These are phyloP conservation scores for Cavia porcellus DNA, from an alignment of 2,113 vertebrate genomes.

Conservation along the genomic window DNA sequence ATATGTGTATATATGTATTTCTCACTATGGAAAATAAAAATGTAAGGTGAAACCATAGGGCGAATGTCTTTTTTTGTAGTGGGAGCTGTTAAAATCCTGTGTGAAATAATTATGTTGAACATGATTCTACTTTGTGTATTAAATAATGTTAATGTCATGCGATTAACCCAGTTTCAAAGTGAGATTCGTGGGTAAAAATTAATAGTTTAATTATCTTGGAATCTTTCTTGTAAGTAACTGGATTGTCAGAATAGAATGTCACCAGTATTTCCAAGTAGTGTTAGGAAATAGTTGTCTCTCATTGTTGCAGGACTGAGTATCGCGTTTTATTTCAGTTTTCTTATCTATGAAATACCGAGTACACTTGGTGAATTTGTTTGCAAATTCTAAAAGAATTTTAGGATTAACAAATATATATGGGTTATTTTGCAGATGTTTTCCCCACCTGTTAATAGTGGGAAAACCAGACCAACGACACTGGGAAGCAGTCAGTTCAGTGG, in stretches of 20 bases:
- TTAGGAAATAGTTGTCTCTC: constrained; percentile 54
- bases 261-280: constrained; percentile 29
- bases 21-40: constrained; percentile 19
- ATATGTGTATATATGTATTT: not conserved
- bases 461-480: constrained; percentile 97
- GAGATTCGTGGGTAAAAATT: constrained; percentile 49
- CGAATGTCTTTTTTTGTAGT: not conserved
- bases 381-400: constrained; percentile 68
- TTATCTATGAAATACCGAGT: constrained; percentile 68
- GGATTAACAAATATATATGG: constrained; percentile 6
- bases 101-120: constrained; percentile 33
- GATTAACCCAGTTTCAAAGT: constrained; percentile 47
- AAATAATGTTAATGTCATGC: constrained; percentile 28
- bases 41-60: constrained; percentile 6
- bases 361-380: constrained; percentile 15
- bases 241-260: constrained; percentile 45
- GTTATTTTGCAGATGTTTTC: constrained; percentile 97
- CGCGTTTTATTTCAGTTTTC: constrained; percentile 65
- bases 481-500: constrained; percentile 99
- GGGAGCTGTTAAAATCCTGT: constrained; percentile 1
- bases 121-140: constrained; percentile 43
- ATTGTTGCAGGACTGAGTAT: constrained; percentile 31
- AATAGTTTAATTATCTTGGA: constrained; percentile 28
- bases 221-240: constrained; percentile 16
- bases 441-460: constrained; percentile 98